phyloP scores from a whole-genome alignment of 2,797 vertebrate genomes.

The Pantherophis alleghaniensis region DNA sequence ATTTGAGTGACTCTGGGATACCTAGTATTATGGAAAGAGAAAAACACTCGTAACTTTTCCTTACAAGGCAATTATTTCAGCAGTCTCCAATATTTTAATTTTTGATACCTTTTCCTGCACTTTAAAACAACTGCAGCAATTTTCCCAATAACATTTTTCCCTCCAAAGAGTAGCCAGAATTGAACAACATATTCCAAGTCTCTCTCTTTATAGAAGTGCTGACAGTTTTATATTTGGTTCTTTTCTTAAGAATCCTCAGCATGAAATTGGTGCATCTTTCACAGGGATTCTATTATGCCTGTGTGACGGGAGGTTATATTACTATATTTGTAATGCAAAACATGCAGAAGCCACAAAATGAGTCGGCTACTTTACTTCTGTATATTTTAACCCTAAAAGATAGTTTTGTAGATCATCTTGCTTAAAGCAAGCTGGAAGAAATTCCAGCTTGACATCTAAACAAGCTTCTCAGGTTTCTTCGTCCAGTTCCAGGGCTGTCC shows the following conservation, averaged over 20 bases:
- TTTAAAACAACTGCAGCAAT: not conserved
- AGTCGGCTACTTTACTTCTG: not conserved
- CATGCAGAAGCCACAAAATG: not conserved
- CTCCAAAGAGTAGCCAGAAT: not conserved
- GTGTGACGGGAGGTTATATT: not conserved
- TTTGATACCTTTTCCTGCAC: not conserved
- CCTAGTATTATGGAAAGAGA: not conserved
- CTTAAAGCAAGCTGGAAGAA: not conserved
- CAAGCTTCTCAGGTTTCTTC: not conserved
- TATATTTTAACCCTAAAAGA: not conserved
- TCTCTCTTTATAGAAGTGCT: not conserved
- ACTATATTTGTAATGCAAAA: not conserved
- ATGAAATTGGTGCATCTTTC: not conserved
- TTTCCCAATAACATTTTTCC: not conserved
- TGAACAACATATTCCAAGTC: not conserved
- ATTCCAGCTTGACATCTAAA: not conserved
- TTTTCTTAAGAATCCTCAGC: not conserved
- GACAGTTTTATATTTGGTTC: not conserved
- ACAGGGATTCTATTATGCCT: not conserved
- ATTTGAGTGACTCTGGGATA: not conserved
- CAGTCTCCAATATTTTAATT: not conserved
- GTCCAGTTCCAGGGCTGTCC: not conserved
- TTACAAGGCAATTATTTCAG: not conserved
- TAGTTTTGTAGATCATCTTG: not conserved
- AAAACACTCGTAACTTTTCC: not conserved